Conservation (phyloP, 2,888 invertebrate genomes). For the Teleiodes luculella region DNA sequence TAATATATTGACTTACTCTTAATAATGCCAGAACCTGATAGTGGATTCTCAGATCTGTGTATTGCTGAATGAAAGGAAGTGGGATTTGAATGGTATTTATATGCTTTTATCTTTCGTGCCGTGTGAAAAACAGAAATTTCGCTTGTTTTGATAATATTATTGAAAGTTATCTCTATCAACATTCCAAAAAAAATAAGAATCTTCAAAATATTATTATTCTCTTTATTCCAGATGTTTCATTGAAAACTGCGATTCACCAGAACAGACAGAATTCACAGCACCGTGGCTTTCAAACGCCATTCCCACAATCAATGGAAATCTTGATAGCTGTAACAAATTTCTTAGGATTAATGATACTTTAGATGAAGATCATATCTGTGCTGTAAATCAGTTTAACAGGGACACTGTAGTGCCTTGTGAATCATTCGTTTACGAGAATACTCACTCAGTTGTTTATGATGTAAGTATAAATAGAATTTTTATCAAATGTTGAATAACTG, state of each 20-base stretch:
- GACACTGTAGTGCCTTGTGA: slow-evolving; percentile 37
- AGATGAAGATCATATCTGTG: slow-evolving; percentile 32
- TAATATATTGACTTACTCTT: slow-evolving; percentile 18
- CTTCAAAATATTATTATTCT: neutral
- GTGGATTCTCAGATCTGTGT: neutral
- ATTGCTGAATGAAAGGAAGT: no score
- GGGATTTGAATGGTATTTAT: no score
- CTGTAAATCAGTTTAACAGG: slow-evolving; percentile 45
- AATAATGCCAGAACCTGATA: no score
- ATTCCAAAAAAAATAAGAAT: no score
- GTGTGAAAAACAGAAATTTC: no score
- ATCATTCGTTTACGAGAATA: slow-evolving; percentile 47
- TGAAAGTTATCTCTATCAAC: no score
- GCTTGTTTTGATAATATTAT: no score
- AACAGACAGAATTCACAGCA: slow-evolving; percentile 38
- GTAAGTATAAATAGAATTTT: slow-evolving; percentile 26
- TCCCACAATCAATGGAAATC: slow-evolving; percentile 34
- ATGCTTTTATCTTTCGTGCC: no score
- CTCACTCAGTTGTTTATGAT: slow-evolving; percentile 54
- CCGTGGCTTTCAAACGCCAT: slow-evolving; percentile 58
- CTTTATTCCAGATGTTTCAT: slow-evolving; percentile 35
- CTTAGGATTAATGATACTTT: neutral
- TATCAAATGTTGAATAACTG: no score
- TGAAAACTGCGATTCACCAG: slow-evolving; percentile 32
- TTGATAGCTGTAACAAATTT: slow-evolving; percentile 69